Base-by-base conservation (phyloP, 2,113 vertebrate species). In the Aplodontia rufa region DNA sequence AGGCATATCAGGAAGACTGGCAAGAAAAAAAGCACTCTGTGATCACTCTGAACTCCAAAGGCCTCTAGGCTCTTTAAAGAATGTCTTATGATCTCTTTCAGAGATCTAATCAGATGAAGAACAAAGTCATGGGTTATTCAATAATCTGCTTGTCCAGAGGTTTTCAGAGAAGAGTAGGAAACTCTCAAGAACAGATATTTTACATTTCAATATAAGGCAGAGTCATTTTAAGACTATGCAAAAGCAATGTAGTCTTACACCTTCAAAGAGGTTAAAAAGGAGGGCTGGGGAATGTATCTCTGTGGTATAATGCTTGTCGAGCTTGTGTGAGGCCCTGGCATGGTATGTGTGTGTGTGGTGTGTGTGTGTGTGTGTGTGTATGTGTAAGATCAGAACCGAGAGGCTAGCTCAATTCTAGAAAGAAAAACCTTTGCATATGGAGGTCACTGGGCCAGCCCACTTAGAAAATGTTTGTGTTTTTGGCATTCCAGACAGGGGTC, bases 11-110 rank as follows among this genome's bases (percentile, higher is more conserved):
- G 51, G 47, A 92, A 94, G 93, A 91, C 8, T 60, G 4, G 6
- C 26, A 6, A 58, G 37, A 24, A 71, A 45, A 35, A 91, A 83
- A 68, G 92, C 80, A 32, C 32, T 96, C 82, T 87, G 83, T 97
- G 58, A 89, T 96, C 66, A 92, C 74, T 88, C 20, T 49, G 64
- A 96, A 93, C 55, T 93, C 74, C 85, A 80, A 78, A 92, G 85
- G 92, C 0, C 9, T 88, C 45, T 90, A n/a, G 84, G 84, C 64
- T 98, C 97, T 96, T 91, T 87, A 45, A 94, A 95, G 93, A 96
- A 95, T 95, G 96, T 98, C 98, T 98, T 97, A 97, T 99, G 98
- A 99, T 98, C 96, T 76, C 47, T 96, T 93, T 94, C 91, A 94
- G 83, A 86, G 86, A 85, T 76, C 71, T 98, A 98, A 98, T 98